Percentiles rank a stretch among this genome's conserved stretches.
These are phyloP conservation scores for Vombatus ursinus DNA, from an alignment of 2,113 vertebrate species.

Conservation along the genomic window DNA sequence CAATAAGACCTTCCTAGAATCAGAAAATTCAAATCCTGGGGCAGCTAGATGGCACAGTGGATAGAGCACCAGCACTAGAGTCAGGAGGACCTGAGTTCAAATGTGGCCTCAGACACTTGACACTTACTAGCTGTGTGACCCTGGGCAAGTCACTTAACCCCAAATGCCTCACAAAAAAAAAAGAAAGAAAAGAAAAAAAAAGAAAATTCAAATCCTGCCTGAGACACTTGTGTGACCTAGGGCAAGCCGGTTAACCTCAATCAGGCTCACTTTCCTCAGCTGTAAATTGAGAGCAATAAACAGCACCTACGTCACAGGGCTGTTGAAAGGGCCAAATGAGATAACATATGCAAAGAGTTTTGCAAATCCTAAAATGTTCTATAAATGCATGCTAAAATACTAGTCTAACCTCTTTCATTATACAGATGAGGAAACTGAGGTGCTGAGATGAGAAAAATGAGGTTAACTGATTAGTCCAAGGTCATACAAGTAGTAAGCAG, in stretches of 20 bases:
- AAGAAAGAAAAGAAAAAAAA: no score
- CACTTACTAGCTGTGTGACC: no score
- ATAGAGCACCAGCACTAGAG: no score
- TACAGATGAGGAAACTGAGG: not conserved
- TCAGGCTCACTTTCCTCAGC: not conserved
- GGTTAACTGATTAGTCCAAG: accelerated
- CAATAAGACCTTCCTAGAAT: not conserved
- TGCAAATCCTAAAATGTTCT: no score
- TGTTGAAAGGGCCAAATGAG: no score
- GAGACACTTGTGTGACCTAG: not conserved
- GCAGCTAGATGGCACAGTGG: no score
- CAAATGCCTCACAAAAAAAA: not conserved
- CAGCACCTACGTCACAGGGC: no score
- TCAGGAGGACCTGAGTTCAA: no score
- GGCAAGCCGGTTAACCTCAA: not conserved
- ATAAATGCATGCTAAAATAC: no score
- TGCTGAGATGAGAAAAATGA: not conserved
- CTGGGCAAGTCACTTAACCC: not conserved
- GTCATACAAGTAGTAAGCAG: not conserved
- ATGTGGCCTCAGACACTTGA: no score
- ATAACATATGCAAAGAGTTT: no score
- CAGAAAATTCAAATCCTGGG: not conserved
- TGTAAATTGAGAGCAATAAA: not conserved
- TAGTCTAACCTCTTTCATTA: not conserved
- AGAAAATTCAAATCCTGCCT: not conserved